Percentiles rank a stretch among this genome's conserved stretches.
Evolutionary conservation across 2,797 vertebrate genomes (phyloP).

Genomic region (Tragelaphus oryx): DNA sequence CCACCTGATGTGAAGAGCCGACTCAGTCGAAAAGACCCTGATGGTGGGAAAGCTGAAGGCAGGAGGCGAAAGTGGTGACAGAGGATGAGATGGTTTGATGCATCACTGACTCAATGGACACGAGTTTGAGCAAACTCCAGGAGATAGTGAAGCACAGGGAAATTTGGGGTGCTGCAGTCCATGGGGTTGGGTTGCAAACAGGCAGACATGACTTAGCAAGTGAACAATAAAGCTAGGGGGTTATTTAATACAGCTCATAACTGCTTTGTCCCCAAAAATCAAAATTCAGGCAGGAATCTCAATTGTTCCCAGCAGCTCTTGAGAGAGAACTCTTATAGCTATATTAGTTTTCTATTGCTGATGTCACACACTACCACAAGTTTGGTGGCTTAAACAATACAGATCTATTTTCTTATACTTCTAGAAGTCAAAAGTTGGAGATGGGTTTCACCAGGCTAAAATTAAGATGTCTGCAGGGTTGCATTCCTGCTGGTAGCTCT

Average conservation of each 20-base stretch:
- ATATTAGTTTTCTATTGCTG: neutral
- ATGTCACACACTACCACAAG: neutral
- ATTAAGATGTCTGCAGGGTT: neutral
- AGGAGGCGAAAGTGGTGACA: neutral
- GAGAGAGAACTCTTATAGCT: neutral
- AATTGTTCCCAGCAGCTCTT: neutral
- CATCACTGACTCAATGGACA: neutral
- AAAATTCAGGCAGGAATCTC: neutral
- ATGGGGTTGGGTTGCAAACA: neutral
- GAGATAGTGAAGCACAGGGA: neutral
- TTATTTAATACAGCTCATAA: neutral
- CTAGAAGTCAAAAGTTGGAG: neutral
- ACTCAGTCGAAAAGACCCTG: neutral
- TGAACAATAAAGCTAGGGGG: neutral
- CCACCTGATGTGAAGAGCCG: neutral
- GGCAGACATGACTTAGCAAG: neutral
- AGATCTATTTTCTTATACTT: neutral
- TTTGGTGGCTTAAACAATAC: neutral
- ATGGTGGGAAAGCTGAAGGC: neutral
- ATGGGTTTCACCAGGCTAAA: neutral
- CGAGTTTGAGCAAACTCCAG: neutral
- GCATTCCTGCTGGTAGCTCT: neutral
- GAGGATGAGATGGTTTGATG: neutral
- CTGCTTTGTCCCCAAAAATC: neutral
- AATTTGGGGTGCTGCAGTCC: neutral